Evolutionary conservation across 2,888 invertebrate genomes (phyloP).

Genomic region (Brachyopa scutellaris): DNA sequence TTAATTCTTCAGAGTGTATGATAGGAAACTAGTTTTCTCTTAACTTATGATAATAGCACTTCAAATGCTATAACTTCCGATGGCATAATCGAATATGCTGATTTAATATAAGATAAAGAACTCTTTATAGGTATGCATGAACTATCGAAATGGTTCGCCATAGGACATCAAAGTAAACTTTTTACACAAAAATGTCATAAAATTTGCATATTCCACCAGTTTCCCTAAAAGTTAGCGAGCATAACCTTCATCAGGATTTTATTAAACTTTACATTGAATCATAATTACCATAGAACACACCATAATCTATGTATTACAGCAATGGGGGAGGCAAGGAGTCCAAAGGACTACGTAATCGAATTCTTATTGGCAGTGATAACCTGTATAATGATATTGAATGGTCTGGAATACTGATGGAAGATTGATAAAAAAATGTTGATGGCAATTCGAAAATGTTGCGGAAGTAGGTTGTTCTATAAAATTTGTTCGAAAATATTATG

Average conservation of each 20-base stretch:
- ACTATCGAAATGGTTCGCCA: slow-evolving; percentile 22
- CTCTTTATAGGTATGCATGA: neutral
- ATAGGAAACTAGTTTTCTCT: too few relatives aligned
- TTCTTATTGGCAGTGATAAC: slow-evolving; percentile 11
- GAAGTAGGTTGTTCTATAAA: too few relatives aligned
- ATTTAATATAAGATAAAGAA: slow-evolving; percentile 4
- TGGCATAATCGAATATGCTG: neutral
- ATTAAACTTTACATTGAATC: slow-evolving; percentile 43
- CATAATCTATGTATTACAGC: slow-evolving; percentile 35
- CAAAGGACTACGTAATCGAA: slow-evolving; percentile 18
- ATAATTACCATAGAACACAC: slow-evolving; percentile 55
- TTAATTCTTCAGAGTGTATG: too few relatives aligned
- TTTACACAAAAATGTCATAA: slow-evolving; percentile 49
- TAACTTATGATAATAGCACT: too few relatives aligned
- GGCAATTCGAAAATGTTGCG: neutral
- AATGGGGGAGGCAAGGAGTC: slow-evolving; percentile 6
- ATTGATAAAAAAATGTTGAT: too few relatives aligned
- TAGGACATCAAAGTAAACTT: slow-evolving; percentile 27
- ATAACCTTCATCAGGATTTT: slow-evolving; percentile 55
- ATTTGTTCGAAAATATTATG: neutral
- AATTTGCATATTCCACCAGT: slow-evolving; percentile 53
- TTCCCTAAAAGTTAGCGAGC: slow-evolving; percentile 14
- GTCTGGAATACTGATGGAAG: too few relatives aligned
- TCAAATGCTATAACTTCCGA: too few relatives aligned
- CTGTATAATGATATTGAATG: slow-evolving; percentile 8